Conservation (phyloP, 2,888 invertebrate genomes). For the Hemaris fuciformis region DNA sequence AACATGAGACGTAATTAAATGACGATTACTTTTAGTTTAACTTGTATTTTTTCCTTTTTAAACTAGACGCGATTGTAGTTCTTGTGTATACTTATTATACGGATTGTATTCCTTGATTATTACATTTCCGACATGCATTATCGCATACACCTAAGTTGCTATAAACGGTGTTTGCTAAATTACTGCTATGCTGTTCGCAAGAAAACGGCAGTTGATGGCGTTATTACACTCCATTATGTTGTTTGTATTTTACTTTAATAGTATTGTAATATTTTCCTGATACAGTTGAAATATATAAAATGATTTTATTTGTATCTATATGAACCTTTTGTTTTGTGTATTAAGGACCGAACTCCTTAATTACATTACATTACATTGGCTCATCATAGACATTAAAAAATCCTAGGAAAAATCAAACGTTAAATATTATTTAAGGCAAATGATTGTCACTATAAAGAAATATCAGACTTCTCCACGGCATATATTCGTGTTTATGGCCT, state of each 20-base stretch:
- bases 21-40: not conserved
- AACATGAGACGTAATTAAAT: constrained; percentile 4
- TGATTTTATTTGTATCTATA: not conserved
- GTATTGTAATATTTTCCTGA: not conserved
- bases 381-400: no score
- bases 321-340: no score
- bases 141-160: not conserved
- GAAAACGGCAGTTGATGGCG: not conserved
- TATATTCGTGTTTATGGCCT: no score
- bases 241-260: not conserved
- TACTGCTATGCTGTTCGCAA: not conserved
- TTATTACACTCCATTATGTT: not conserved
- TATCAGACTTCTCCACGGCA: no score
- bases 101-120: not conserved
- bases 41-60: not conserved
- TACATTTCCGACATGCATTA: not conserved
- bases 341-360: no score
- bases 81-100: not conserved
- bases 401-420: no score
- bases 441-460: no score
- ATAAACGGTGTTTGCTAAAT: not conserved
- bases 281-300: not conserved
- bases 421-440: no score
- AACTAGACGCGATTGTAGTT: not conserved
- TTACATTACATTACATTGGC: no score